phyloP scores from a whole-genome alignment of 2,888 invertebrate species.

The Nycteola revayana region DNA sequence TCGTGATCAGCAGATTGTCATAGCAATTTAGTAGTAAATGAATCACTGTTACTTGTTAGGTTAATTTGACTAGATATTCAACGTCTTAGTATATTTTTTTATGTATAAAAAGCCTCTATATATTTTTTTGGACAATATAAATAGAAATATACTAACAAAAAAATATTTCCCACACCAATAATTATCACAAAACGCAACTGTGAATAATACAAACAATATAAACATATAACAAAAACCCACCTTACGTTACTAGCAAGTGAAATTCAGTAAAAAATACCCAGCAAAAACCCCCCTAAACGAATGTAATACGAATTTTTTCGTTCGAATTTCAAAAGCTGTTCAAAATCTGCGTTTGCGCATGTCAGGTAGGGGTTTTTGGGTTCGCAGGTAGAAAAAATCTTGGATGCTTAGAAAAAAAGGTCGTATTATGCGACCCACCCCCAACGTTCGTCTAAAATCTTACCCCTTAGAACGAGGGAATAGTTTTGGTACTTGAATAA shows the following conservation, averaged over 20 bases:
- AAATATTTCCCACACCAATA: too few relatives aligned
- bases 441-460: conserved; percentile 66
- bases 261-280: conserved; percentile 67
- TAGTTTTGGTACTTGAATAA: conserved; percentile 36
- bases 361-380: conserved; percentile 67
- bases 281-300: conserved; percentile 64
- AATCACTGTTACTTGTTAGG: too few relatives aligned
- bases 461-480: conserved; percentile 32
- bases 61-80: too few relatives aligned
- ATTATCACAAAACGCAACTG: too few relatives aligned
- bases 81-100: too few relatives aligned
- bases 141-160: not conserved
- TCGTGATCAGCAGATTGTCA: too few relatives aligned
- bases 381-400: conserved; percentile 80
- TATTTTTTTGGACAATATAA: not conserved
- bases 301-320: conserved; percentile 51
- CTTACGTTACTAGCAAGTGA: conserved; percentile 64
- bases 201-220: conserved; percentile 38
- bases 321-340: conserved; percentile 53
- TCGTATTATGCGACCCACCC: conserved; percentile 75
- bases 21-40: too few relatives aligned
- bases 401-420: conserved; percentile 70
- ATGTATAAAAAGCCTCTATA: too few relatives aligned
- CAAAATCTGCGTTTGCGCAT: conserved; percentile 67
- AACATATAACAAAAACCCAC: conserved; percentile 61